Evolutionary conservation across 2,113 vertebrate species (phyloP).

Genomic region (Meleagris gallopavo): DNA sequence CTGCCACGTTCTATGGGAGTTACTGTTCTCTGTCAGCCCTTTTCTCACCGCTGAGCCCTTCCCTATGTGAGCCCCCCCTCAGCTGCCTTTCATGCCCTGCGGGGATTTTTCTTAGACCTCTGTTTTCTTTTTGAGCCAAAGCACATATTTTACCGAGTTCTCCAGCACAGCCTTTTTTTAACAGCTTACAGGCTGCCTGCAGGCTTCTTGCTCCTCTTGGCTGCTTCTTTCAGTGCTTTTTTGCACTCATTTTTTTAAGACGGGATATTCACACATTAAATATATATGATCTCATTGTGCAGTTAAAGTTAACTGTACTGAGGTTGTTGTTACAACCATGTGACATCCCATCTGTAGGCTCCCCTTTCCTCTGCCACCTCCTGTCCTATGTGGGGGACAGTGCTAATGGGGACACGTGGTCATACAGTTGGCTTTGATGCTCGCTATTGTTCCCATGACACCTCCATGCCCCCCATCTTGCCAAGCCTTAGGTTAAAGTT

Average conservation of each 20-base stretch:
- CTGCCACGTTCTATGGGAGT: not conserved
- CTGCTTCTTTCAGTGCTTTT: not conserved
- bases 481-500: not conserved
- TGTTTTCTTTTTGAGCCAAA: conserved; percentile 27
- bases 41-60: not conserved
- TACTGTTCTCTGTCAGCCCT: not conserved
- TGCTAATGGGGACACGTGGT: fast-evolving
- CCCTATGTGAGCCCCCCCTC: not conserved
- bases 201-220: not conserved
- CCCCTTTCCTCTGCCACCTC: not conserved
- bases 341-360: no score
- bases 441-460: not conserved
- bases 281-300: fast-evolving
- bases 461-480: not conserved
- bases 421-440: not conserved
- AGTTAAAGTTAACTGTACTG: not conserved
- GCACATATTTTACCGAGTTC: not conserved
- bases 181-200: not conserved
- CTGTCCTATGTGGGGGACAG: no score
- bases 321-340: not conserved
- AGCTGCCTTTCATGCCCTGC: not conserved
- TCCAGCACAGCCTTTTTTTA: not conserved
- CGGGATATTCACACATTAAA: not conserved
- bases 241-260: not conserved
- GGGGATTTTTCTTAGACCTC: conserved; percentile 23